These are phyloP conservation scores for Platynereis dumerilii DNA, from an alignment of 2,888 invertebrate genomes.

Conservation along the genomic window DNA sequence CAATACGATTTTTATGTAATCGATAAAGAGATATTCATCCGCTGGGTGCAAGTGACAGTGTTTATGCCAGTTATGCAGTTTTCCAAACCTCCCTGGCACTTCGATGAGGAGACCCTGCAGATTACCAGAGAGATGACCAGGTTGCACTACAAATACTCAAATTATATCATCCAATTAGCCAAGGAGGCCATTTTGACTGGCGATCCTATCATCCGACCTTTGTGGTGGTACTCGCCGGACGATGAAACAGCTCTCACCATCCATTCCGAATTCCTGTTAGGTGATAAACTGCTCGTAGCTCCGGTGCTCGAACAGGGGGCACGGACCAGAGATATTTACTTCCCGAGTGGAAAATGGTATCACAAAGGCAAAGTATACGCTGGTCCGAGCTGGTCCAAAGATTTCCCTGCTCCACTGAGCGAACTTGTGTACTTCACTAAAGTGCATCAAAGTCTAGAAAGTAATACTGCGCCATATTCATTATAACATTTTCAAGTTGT, in stretches of 20 bases:
- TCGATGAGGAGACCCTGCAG: constrained; percentile 70
- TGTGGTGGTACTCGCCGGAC: constrained; percentile 19
- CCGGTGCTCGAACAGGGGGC: constrained; percentile 54
- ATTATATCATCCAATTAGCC: constrained; percentile 12
- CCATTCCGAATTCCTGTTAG: constrained; percentile 64
- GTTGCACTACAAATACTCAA: constrained; percentile 23
- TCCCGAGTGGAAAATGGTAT: constrained; percentile 34
- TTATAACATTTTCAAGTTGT: too few species aligned
- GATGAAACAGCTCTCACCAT: constrained; percentile 5
- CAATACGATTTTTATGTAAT: constrained; percentile 47
- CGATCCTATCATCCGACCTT: constrained; percentile 17
- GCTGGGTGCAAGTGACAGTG: constrained; percentile 86
- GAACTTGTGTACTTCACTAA: constrained; percentile 14
- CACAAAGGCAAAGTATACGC: constrained; percentile 13
- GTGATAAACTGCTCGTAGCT: constrained; percentile 56
- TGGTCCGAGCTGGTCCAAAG: neutral
- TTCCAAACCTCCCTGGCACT: constrained; percentile 87
- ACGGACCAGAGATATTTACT: constrained; percentile 50
- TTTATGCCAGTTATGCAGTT: constrained; percentile 92
- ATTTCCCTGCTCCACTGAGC: constrained; percentile 4
- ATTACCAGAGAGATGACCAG: constrained; percentile 37
- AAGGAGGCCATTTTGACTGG: neutral
- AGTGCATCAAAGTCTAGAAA: too few species aligned
- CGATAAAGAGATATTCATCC: constrained; percentile 68
- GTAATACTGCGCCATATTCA: too few species aligned